phyloP scores from a whole-genome alignment of 2,888 invertebrate genomes.

The Rhopalosiphum nymphaeae region DNA sequence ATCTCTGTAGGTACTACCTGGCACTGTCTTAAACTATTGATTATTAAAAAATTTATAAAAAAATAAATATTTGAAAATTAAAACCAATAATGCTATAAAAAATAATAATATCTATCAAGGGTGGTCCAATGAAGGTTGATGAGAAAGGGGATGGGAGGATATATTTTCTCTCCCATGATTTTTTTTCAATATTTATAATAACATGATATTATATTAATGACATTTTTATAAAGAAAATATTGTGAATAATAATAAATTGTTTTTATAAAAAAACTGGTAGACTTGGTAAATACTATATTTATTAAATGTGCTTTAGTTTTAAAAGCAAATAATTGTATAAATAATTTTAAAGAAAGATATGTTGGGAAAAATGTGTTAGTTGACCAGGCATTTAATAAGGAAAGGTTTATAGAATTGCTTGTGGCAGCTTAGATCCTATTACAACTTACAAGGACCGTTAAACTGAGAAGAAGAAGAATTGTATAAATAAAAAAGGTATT shows the following conservation, averaged over 20 bases:
- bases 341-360: too few relatives aligned
- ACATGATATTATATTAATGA: neutral
- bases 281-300: too few relatives aligned
- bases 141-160: neutral
- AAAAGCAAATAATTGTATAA: too few relatives aligned
- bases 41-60: neutral
- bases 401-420: too few relatives aligned
- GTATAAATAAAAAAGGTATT: neutral
- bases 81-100: neutral
- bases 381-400: too few relatives aligned
- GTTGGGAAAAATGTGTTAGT: too few relatives aligned
- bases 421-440: too few relatives aligned
- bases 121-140: neutral
- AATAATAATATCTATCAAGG: too few relatives aligned
- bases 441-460: too few relatives aligned
- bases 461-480: neutral
- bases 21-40: neutral
- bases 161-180: neutral
- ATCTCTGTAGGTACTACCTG: neutral
- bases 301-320: too few relatives aligned
- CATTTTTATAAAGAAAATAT: neutral
- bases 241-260: neutral
- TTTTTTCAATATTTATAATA: neutral
- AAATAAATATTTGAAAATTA: neutral
- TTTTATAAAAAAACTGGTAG: neutral